Evolutionary conservation across 2,888 invertebrate genomes (phyloP).

Genomic region (Cosmia pyralina): DNA sequence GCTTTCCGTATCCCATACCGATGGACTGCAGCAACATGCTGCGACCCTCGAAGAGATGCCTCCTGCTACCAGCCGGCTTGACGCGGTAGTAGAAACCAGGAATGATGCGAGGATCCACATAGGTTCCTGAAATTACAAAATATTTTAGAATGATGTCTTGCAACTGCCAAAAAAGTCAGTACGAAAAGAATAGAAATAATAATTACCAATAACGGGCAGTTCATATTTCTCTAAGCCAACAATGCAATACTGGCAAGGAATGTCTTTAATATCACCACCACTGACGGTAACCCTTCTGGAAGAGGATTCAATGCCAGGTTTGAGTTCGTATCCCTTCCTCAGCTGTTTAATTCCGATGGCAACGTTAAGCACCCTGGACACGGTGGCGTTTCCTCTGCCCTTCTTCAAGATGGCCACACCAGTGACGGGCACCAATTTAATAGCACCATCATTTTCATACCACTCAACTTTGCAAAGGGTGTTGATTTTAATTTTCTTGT

Average conservation of each 20-base stretch:
- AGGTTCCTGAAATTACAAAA: slow-evolving; percentile 89
- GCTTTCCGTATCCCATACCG: slow-evolving; percentile 94
- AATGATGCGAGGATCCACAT: slow-evolving; percentile 92
- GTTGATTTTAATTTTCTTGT: slow-evolving; percentile 91
- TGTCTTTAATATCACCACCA: slow-evolving; percentile 91
- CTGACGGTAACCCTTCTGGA: slow-evolving; percentile 91
- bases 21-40: slow-evolving; percentile 91
- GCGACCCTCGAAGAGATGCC: slow-evolving; percentile 92
- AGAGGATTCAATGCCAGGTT: slow-evolving; percentile 91
- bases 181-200: slow-evolving; percentile 24
- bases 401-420: slow-evolving; percentile 90
- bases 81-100: slow-evolving; percentile 94
- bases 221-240: slow-evolving; percentile 92
- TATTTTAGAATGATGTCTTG: background rate
- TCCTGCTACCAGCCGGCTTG: slow-evolving; percentile 91
- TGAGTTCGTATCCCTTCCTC: slow-evolving; percentile 91
- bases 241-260: slow-evolving; percentile 92
- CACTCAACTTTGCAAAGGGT: slow-evolving; percentile 92
- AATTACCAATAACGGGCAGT: slow-evolving; percentile 92
- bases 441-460: slow-evolving; percentile 91
- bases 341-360: slow-evolving; percentile 89
- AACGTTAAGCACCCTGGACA: slow-evolving; percentile 90
- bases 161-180: background rate
- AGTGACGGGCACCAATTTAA: slow-evolving; percentile 90
- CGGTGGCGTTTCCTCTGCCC: slow-evolving; percentile 86